Evolutionary conservation across 30 jellyfish, hydroid and myxozoan genomes (phyloP).

Genomic region (Aurelia sp.): DNA sequence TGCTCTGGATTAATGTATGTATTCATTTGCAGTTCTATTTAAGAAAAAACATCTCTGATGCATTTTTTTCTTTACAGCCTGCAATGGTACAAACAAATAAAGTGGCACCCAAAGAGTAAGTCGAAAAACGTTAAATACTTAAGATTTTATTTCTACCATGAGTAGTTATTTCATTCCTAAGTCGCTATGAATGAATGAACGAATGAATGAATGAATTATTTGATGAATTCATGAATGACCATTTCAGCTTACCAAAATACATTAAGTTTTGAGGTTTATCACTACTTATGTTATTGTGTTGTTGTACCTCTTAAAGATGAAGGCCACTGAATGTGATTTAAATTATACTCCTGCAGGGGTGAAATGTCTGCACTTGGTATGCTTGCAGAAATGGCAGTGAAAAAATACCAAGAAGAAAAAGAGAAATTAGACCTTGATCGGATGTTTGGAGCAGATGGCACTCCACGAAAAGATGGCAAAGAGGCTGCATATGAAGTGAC

Average conservation of each 20-base stretch:
- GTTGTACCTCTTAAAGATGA: not conserved
- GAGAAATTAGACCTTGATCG: conserved; percentile 25
- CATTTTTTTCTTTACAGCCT: conserved; percentile 18
- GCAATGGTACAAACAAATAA: conserved; percentile 71
- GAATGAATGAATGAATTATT: too few relatives aligned
- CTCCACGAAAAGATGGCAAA: conserved; percentile 7
- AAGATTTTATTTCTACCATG: not conserved
- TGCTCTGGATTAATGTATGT: too few relatives aligned
- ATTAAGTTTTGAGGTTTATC: too few relatives aligned
- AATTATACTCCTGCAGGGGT: not conserved
- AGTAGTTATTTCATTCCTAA: not conserved
- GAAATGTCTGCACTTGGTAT: conserved; percentile 60
- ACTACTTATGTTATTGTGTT: not conserved
- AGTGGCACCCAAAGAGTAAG: conserved; percentile 58
- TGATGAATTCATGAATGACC: too few relatives aligned
- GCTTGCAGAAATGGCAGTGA: conserved; percentile 70
- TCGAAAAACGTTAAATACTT: not conserved
- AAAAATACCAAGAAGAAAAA: conserved; percentile 37
- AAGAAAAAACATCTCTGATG: too few relatives aligned
- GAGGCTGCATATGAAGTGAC: conserved; percentile 23
- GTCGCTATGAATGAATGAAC: too few relatives aligned
- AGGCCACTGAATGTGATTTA: not conserved
- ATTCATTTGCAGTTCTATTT: too few relatives aligned
- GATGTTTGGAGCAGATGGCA: conserved; percentile 6
- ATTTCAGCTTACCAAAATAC: too few relatives aligned